phyloP scores from a whole-genome alignment of 1,140 invertebrate genomes.

The Chironomus tepperi region DNA sequence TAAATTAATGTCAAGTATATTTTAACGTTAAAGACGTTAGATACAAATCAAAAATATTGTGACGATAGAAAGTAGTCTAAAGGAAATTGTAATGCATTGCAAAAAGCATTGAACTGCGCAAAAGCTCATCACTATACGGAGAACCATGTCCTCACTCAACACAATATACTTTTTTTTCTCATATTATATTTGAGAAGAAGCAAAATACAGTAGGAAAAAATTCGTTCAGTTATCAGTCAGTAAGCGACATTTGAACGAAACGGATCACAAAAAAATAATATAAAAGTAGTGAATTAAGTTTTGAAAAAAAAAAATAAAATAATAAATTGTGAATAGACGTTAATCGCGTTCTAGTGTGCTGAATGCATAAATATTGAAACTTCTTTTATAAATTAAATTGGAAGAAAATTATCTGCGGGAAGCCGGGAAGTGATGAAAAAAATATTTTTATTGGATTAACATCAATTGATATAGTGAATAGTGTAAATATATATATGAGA shows the following conservation, averaged over 20 bases:
- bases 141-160: conserved; percentile 10
- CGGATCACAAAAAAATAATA: neutral
- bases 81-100: too few species aligned
- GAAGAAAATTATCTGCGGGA: neutral
- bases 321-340: neutral
- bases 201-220: neutral
- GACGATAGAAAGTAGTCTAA: too few species aligned
- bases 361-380: neutral
- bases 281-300: neutral
- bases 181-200: neutral
- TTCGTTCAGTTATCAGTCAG: conserved; percentile 20
- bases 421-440: neutral
- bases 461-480: too few species aligned
- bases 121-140: neutral
- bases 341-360: neutral
- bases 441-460: neutral
- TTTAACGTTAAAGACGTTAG: too few species aligned
- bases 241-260: conserved; percentile 3
- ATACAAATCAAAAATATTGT: too few species aligned
- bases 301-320: neutral
- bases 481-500: too few species aligned
- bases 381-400: neutral
- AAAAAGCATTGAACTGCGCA: neutral
- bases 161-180: neutral
- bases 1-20: too few species aligned